A percentile compares a stretch with the other conserved stretches of the same genome.
Conservation (phyloP, 2,888 invertebrate genomes). For the Campoplex nolae region DNA sequence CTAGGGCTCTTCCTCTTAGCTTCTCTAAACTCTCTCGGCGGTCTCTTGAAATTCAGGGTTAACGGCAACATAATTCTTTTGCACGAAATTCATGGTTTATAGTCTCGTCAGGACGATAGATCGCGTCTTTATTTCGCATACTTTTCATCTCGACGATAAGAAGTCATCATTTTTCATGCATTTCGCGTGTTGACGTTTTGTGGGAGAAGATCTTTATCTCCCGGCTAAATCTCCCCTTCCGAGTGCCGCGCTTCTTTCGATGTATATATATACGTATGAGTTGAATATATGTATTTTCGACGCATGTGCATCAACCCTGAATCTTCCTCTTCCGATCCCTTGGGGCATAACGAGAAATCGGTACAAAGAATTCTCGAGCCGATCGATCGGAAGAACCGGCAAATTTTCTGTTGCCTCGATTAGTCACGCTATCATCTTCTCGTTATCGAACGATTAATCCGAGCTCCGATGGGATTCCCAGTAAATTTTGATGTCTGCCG, state of each 20-base stretch:
- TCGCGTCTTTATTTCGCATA: constrained; percentile 30
- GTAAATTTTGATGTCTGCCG: constrained; percentile 28
- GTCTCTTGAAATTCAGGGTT: constrained; percentile 67
- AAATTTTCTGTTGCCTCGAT: constrained; percentile 73
- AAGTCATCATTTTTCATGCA: constrained; percentile 36
- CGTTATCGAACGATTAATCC: constrained; percentile 74
- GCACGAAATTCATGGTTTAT: constrained; percentile 45
- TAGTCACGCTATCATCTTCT: constrained; percentile 74
- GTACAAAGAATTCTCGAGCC: constrained; percentile 51
- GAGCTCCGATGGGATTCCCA: constrained; percentile 51
- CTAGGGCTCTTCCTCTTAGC: constrained; percentile 46
- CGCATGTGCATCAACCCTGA: constrained; percentile 28
- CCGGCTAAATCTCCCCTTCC: constrained; percentile 44
- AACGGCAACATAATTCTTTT: constrained; percentile 65
- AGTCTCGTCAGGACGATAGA: constrained; percentile 37
- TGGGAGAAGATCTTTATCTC: constrained; percentile 49
- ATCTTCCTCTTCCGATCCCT: constrained; percentile 36
- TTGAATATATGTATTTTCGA: constrained; percentile 40
- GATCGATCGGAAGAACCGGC: constrained; percentile 54
- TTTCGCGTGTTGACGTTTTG: constrained; percentile 3
- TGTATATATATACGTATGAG: background rate
- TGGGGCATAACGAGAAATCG: constrained; percentile 34
- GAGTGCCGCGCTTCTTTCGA: background rate
- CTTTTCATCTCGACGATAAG: constrained; percentile 35
- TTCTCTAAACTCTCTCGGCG: constrained; percentile 52